Percentiles rank a stretch among this genome's conserved stretches.
Evolutionary conservation across 1,140 invertebrate species (phyloP).

Genomic region (Drosophila saltans): DNA sequence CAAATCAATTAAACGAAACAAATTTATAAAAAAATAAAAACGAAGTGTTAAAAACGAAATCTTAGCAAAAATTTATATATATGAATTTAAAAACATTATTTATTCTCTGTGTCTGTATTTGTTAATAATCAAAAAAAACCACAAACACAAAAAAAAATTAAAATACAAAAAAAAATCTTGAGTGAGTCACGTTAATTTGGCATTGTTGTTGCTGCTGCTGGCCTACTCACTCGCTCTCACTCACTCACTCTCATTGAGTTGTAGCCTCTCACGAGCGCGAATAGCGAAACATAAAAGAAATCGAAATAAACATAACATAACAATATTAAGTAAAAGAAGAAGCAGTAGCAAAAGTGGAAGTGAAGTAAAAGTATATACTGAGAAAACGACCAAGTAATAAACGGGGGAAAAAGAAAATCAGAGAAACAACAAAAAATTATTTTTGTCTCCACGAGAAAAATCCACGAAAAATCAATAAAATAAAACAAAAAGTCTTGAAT

Average conservation of each 20-base stretch:
- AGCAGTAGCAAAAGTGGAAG: constrained; percentile 21
- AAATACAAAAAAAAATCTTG: constrained; percentile 12
- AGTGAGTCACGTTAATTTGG: constrained; percentile 55
- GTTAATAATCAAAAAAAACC: constrained; percentile 4
- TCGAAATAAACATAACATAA: constrained; percentile 32
- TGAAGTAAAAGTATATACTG: constrained; percentile 32
- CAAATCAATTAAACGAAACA: background rate
- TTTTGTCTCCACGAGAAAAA: constrained; percentile 51
- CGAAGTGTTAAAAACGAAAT: constrained; percentile 17
- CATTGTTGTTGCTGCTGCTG: constrained; percentile 40
- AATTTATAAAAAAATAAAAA: constrained; percentile 28
- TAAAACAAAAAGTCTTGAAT: constrained; percentile 22
- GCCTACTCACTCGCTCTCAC: constrained; percentile 7
- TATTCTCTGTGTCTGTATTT: constrained; percentile 28
- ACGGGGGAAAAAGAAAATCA: constrained; percentile 16
- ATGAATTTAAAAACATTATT: constrained; percentile 14
- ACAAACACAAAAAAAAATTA: constrained; percentile 1
- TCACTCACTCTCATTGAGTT: constrained; percentile 9
- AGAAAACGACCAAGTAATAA: constrained; percentile 15
- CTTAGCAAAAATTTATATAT: constrained; percentile 32
- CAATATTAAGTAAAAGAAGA: constrained; percentile 63
- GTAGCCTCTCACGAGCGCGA: constrained; percentile 6
- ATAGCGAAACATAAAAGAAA: constrained; percentile 25
- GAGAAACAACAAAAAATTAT: constrained; percentile 22
- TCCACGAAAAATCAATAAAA: constrained; percentile 70